phyloP scores from a whole-genome alignment of 2,888 invertebrate species.

The Limulus polyphemus region DNA sequence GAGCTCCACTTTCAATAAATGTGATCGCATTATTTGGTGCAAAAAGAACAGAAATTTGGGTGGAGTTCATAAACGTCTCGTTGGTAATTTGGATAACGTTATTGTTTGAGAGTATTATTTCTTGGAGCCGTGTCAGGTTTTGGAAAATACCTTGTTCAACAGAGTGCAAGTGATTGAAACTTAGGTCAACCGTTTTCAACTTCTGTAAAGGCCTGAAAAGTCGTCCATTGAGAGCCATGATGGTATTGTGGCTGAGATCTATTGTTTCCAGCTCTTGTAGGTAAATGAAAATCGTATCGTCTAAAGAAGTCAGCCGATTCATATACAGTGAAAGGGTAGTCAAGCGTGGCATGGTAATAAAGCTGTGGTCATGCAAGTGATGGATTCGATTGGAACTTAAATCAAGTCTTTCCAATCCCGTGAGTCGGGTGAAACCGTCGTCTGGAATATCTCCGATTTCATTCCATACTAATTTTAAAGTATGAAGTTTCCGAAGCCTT shows the following conservation, averaged over 20 bases:
- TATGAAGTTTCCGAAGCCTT: constrained; percentile 51
- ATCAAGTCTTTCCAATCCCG: constrained; percentile 61
- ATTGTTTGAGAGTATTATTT: constrained; percentile 74
- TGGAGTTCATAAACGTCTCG: constrained; percentile 65
- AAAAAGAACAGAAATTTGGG: constrained; percentile 63
- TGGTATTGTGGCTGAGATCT: constrained; percentile 68
- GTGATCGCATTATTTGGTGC: constrained; percentile 74
- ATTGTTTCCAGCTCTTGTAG: constrained; percentile 63
- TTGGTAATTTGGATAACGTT: constrained; percentile 70
- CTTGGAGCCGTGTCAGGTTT: constrained; percentile 60
- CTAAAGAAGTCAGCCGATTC: constrained; percentile 64
- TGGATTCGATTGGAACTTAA: constrained; percentile 74
- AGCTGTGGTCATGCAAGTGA: constrained; percentile 59
- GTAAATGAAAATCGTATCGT: constrained; percentile 57
- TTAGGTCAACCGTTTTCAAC: constrained; percentile 67
- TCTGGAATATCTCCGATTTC: constrained; percentile 54
- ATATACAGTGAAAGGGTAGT: constrained; percentile 63
- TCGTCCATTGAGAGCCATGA: constrained; percentile 56
- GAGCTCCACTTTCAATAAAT: constrained; percentile 58
- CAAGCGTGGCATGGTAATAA: constrained; percentile 63
- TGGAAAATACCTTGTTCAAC: constrained; percentile 64
- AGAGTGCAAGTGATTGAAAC: constrained; percentile 76
- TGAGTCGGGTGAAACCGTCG: constrained; percentile 55
- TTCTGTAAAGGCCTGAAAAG: constrained; percentile 64
- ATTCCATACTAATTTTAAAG: constrained; percentile 66